Base-by-base conservation (phyloP, 2,797 vertebrate genomes). In the Aselliscus stoliczkanus region DNA sequence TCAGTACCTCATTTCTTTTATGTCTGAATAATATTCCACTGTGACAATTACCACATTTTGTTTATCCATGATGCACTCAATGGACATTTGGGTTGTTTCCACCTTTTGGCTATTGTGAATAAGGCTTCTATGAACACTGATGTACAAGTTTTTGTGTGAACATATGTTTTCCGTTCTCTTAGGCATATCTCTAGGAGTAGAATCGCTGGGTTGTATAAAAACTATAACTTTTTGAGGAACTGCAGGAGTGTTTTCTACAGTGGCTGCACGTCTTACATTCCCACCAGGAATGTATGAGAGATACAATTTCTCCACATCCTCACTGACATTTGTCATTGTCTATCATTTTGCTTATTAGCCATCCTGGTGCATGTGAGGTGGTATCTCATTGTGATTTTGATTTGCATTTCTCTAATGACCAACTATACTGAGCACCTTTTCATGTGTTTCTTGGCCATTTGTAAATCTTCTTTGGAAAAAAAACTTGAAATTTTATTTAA, bases 401-500 rank as follows among this genome's bases (percentile, higher is more conserved):
- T 80, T 90, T 93, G 52, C 17, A 87, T 37, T 93, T 92, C 44
- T 27, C 21, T 67, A 95, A 77, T 69, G 42, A 96, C 77, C 85
- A 89, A 58, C 4, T 18, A 81, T 73, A 21, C 21, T 88, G 4
- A 92, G 76, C 12, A 77, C 23, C 34, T 96, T 96, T 96, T 94
- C 39, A 73, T 62, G 27, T 82, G 60, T 93, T 90, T 76, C 76
- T 37, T 72, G 15, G 50, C 11, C 56, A 93, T 64, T 62, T 95
- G 39, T 56, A 95, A 90, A 85, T 67, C 52, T 52, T 90, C 60
- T 93, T 79, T 80, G 17, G 25, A 52, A 34, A n/a, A 91, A 96
- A 65, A 87, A 69, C 92, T 90, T 83, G 82, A 67, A 85, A 79
- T 75, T 92, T 85, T 64, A 91, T 54, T 87, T 88, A 80, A 64